These are phyloP conservation scores for Monochamus alternatus DNA, from an alignment of 2,888 invertebrate species.

Conservation along the genomic window DNA sequence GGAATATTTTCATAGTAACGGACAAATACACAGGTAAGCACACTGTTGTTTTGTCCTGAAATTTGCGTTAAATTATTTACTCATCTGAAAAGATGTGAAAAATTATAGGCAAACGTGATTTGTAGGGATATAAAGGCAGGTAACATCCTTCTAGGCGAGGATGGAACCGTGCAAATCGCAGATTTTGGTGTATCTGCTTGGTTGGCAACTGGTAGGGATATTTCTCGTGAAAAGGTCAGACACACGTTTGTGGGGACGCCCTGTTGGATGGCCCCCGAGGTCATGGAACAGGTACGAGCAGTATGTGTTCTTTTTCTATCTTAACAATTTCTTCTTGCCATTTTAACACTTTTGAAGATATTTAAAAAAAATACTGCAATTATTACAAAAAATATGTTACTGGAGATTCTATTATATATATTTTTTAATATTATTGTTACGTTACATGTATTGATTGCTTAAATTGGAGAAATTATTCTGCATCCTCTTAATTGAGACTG, in stretches of 20 bases:
- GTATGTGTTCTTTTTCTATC: slow-evolving; percentile 22
- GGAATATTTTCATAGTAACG: slow-evolving; percentile 99
- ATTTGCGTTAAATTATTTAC: not conserved
- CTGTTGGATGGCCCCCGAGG: slow-evolving; percentile 99
- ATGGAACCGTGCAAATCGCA: slow-evolving; percentile 97
- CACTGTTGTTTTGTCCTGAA: slow-evolving; percentile 14
- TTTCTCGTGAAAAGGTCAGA: slow-evolving; percentile 93
- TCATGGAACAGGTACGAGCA: slow-evolving; percentile 91
- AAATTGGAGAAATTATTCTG: not conserved
- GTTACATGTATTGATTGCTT: not conserved
- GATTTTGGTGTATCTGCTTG: slow-evolving; percentile 99
- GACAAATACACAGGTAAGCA: slow-evolving; percentile 94
- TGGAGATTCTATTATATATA: no score
- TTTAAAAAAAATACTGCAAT: not conserved
- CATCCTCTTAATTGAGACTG: not conserved
- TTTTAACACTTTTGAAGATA: not conserved
- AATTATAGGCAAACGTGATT: not conserved
- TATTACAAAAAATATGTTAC: not conserved
- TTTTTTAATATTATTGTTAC: not conserved
- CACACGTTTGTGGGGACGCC: slow-evolving; percentile 99
- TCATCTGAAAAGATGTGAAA: no score
- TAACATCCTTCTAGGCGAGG: slow-evolving; percentile 96
- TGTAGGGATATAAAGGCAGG: slow-evolving; percentile 96
- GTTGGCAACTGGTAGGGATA: slow-evolving; percentile 94
- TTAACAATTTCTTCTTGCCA: not conserved